Percentiles rank a stretch among this genome's conserved stretches.
phyloP scores from a whole-genome alignment of 2,113 vertebrate species.

The Aepyceros melampus region DNA sequence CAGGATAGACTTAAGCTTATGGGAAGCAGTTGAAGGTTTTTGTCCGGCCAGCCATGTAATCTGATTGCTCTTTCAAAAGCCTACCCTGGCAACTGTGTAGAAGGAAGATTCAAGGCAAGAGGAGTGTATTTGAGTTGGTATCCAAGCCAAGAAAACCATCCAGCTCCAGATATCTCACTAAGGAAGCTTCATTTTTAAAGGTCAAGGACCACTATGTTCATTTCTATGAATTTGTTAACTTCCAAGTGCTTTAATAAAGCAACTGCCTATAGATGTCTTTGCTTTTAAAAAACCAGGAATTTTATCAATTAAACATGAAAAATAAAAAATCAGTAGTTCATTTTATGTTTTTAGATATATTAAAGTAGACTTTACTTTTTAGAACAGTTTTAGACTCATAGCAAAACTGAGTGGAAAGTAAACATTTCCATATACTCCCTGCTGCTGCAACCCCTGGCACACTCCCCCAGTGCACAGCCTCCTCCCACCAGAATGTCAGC shows the following conservation, averaged over 20 bases:
- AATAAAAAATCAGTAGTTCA: not conserved
- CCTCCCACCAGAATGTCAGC: not conserved
- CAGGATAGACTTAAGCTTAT: not conserved
- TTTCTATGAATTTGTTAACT: constrained; percentile 11
- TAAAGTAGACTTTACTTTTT: not conserved
- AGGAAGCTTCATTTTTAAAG: not conserved
- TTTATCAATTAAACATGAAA: constrained; percentile 4
- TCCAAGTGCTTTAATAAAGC: constrained; percentile 1
- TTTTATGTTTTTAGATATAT: not conserved
- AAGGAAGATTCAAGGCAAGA: not conserved
- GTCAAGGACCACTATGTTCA: not conserved
- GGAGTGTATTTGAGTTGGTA: not conserved
- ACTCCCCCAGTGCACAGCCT: not conserved
- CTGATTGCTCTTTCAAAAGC: not conserved
- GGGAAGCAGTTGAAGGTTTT: not conserved
- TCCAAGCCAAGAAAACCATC: not conserved
- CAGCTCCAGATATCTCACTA: not conserved
- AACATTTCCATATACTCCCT: not conserved
- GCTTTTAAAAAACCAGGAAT: not conserved
- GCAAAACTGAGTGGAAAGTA: not conserved
- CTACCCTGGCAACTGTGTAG: not conserved
- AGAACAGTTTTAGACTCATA: not conserved
- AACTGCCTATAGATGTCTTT: not conserved
- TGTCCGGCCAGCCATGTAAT: not conserved
- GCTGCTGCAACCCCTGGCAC: not conserved